Conservation (phyloP, 2,797 vertebrate species). For the Chiloscyllium punctatum region DNA sequence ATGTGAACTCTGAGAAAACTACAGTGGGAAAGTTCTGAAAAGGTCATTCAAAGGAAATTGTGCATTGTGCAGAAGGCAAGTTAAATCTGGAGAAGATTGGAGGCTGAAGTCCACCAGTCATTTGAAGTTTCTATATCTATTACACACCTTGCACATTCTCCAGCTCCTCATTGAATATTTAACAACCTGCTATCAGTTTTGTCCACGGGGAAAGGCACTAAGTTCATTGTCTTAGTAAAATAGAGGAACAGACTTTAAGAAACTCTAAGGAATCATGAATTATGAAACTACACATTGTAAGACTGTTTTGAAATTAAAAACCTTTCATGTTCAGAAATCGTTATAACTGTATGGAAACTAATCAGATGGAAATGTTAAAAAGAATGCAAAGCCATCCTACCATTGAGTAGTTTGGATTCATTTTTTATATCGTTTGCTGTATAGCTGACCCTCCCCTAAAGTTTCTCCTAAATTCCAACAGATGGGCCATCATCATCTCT, state of each 20-base stretch:
- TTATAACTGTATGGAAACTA: neutral
- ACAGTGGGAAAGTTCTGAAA: neutral
- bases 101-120: neutral
- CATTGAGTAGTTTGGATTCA: neutral
- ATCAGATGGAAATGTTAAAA: neutral
- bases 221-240: neutral
- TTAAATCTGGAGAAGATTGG: neutral
- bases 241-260: neutral
- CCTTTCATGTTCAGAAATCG: neutral
- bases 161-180: neutral
- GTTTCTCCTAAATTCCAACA: neutral
- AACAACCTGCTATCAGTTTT: neutral
- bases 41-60: neutral
- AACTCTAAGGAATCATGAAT: neutral
- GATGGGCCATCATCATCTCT: neutral
- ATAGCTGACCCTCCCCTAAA: neutral
- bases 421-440: neutral
- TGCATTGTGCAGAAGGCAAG: neutral
- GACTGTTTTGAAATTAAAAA: neutral
- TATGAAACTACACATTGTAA: neutral
- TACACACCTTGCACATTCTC: neutral
- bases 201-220: neutral
- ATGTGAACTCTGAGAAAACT: neutral
- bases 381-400: neutral
- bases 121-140: neutral